Evolutionary conservation across 2,113 vertebrate genomes (phyloP).

Genomic region (Oreocharis arfaki): DNA sequence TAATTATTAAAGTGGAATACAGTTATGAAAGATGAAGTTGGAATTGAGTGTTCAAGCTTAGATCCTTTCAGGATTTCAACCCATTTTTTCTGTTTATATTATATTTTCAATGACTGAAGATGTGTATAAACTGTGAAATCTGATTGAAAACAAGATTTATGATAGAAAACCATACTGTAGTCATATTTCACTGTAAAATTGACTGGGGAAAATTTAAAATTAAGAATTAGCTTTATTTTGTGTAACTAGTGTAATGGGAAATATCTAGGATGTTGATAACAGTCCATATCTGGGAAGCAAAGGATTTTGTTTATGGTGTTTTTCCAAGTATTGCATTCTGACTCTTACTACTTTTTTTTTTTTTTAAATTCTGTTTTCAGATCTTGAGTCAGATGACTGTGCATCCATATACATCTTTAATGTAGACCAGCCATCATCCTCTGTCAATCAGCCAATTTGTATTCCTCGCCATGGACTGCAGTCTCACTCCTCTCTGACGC

Average conservation of each 20-base stretch:
- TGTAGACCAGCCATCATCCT: slow-evolving; percentile 86
- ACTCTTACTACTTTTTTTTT: background rate
- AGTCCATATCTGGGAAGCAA: background rate
- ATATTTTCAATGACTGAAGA: background rate
- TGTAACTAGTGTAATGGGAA: background rate
- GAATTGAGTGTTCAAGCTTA: background rate
- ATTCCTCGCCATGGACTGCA: slow-evolving; percentile 88
- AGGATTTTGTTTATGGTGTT: background rate
- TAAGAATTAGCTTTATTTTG: background rate
- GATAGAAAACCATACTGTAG: background rate
- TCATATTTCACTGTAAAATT: background rate
- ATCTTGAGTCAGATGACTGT: slow-evolving; percentile 93
- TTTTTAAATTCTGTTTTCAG: slow-evolving; percentile 55
- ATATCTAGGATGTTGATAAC: background rate
- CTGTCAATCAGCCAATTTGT: slow-evolving; percentile 86
- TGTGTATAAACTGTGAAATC: background rate
- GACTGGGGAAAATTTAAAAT: background rate
- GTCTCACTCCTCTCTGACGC: slow-evolving; percentile 82
- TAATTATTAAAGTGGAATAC: background rate
- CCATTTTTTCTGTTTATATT: background rate
- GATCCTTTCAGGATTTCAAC: background rate
- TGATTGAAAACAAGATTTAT: background rate
- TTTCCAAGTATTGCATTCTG: background rate
- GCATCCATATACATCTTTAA: slow-evolving; percentile 95
- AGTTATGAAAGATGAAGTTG: background rate